Percentiles rank a stretch among this genome's conserved stretches.
Conservation (phyloP, 2,113 vertebrate species). For the Ursus arctos region DNA sequence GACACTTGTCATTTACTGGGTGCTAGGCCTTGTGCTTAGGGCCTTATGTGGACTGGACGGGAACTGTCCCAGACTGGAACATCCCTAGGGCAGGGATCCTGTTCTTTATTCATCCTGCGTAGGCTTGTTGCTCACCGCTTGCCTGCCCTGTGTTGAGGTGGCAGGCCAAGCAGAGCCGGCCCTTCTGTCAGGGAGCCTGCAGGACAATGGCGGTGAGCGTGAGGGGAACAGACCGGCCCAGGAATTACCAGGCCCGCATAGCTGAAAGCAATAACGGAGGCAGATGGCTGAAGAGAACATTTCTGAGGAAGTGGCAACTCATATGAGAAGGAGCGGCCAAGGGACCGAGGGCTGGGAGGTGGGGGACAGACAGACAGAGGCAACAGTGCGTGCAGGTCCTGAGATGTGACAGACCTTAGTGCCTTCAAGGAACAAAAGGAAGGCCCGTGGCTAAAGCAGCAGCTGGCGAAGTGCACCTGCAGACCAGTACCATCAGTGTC, state of each 20-base stretch:
- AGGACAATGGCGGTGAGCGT: fast-evolving
- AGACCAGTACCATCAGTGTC: neutral
- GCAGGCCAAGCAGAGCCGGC: neutral
- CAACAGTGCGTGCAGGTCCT: neutral
- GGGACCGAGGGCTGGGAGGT: neutral
- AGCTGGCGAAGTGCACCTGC: neutral
- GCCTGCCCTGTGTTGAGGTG: neutral
- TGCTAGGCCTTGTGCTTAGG: neutral
- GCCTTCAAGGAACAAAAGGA: neutral
- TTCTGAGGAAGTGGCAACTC: neutral
- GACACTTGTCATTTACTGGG: neutral
- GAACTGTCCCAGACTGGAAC: neutral
- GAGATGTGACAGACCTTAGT: neutral
- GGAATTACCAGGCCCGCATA: neutral
- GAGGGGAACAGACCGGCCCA: neutral
- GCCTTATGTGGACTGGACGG: neutral
- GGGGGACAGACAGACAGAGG: neutral
- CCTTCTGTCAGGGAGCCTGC: neutral
- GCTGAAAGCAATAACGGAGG: neutral
- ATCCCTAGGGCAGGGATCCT: neutral
- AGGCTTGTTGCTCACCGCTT: neutral
- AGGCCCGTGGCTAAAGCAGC: neutral
- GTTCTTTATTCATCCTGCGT: neutral
- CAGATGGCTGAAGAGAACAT: neutral
- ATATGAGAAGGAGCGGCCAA: neutral